These are phyloP conservation scores for Regulus satrapa DNA, from an alignment of 2,113 vertebrate species.

Conservation along the genomic window DNA sequence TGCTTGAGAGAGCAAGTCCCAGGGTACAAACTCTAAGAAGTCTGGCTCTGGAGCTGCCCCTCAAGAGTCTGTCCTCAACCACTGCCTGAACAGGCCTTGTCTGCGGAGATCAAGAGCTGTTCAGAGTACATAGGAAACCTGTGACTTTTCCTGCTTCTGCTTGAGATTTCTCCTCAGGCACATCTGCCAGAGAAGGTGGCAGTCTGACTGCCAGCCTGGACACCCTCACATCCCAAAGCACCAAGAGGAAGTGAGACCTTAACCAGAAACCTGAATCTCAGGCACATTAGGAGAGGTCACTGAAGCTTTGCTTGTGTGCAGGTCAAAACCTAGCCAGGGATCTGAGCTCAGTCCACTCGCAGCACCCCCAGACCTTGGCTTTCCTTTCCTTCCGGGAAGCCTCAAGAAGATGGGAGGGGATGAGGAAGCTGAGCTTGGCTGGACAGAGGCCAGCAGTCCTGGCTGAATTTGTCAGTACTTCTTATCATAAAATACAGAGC, in stretches of 20 bases:
- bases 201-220: background rate
- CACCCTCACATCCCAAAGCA: background rate
- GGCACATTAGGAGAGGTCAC: background rate
- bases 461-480: background rate
- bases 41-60: background rate
- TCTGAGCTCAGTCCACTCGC: background rate
- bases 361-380: background rate
- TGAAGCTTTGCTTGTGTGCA: fast-evolving
- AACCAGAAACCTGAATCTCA: background rate
- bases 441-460: background rate
- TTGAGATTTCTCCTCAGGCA: background rate
- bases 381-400: background rate
- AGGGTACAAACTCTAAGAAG: background rate
- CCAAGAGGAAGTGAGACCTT: background rate
- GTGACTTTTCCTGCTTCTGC: background rate
- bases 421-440: background rate
- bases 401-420: background rate
- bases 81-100: background rate
- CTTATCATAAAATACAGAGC: background rate
- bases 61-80: background rate
- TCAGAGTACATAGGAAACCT: background rate
- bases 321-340: background rate
- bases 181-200: background rate
- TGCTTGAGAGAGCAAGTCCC: background rate
- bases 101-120: background rate